Percentiles rank a stretch among this genome's conserved stretches.
phyloP scores from a whole-genome alignment of 2,797 vertebrate genomes.

The Dendrocincla tyrannina region DNA sequence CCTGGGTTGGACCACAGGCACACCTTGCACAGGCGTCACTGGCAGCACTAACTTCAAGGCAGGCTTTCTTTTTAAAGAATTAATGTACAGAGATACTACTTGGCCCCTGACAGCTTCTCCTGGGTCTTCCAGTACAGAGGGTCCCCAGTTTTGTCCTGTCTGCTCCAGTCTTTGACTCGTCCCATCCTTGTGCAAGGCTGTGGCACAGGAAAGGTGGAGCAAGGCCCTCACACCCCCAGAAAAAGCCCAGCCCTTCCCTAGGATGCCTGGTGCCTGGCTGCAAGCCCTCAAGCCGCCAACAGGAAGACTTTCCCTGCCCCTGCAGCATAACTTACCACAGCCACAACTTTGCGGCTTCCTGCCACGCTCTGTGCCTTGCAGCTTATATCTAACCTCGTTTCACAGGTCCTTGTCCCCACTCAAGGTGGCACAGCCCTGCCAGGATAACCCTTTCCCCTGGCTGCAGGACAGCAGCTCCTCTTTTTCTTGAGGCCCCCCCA shows the following conservation, averaged over 20 bases:
- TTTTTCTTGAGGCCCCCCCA: neutral
- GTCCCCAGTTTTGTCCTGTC: neutral
- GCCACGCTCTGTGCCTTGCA: neutral
- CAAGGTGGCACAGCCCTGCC: neutral
- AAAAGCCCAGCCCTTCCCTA: neutral
- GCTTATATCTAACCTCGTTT: neutral
- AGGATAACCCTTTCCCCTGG: neutral
- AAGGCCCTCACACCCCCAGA: neutral
- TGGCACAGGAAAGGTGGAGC: neutral
- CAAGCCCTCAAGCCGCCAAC: neutral
- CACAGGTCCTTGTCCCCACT: rapidly evolving
- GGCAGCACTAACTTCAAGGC: neutral
- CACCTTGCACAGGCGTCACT: neutral
- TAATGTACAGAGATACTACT: neutral
- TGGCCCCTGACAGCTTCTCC: neutral
- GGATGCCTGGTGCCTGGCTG: neutral
- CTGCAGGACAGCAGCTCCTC: neutral
- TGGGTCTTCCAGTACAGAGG: neutral
- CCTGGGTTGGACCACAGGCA: neutral
- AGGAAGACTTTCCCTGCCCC: neutral
- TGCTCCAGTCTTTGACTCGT: neutral
- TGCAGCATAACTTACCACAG: neutral
- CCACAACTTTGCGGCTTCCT: neutral
- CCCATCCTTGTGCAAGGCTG: neutral
- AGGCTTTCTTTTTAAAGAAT: neutral